Conservation (phyloP, 2,113 vertebrate species). For the Arizona elegans region DNA sequence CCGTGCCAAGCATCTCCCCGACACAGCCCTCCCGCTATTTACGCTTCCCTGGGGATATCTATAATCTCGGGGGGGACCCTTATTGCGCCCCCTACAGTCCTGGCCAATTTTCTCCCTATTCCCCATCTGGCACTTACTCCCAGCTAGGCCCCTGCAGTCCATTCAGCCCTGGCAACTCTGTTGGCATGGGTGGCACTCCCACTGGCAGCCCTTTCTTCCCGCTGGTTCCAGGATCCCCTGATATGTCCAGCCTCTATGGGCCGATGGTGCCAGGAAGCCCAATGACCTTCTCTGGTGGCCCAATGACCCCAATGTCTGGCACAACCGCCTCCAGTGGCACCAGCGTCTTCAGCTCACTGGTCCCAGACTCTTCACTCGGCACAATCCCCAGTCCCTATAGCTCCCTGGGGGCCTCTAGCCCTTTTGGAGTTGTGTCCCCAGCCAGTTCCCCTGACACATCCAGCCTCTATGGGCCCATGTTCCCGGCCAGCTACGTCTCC, state of each 20-base stretch:
- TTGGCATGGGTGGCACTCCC: too few relatives aligned
- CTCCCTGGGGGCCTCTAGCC: neutral
- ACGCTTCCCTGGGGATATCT: neutral
- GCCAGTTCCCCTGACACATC: neutral
- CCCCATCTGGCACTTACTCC: neutral
- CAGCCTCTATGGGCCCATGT: neutral
- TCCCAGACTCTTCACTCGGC: fast-evolving
- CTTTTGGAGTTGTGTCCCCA: fast-evolving
- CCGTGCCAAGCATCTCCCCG: neutral
- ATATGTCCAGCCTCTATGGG: neutral
- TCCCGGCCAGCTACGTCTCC: neutral
- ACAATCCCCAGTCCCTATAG: neutral
- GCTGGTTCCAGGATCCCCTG: neutral
- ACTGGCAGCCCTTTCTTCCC: neutral
- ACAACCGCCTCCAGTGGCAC: too few relatives aligned
- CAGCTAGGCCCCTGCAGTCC: neutral
- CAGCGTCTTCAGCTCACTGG: neutral
- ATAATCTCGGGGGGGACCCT: neutral
- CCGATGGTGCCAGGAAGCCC: too few relatives aligned
- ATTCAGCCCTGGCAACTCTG: neutral
- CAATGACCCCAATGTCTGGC: too few relatives aligned
- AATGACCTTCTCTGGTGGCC: too few relatives aligned
- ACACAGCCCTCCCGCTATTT: neutral
- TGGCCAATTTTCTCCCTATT: neutral
- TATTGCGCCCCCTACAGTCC: neutral